A percentile compares a stretch with the other conserved stretches of the same genome.
These are phyloP conservation scores for Perdix hodgsoniae DNA, from an alignment of 2,797 vertebrate genomes.

Conservation along the genomic window DNA sequence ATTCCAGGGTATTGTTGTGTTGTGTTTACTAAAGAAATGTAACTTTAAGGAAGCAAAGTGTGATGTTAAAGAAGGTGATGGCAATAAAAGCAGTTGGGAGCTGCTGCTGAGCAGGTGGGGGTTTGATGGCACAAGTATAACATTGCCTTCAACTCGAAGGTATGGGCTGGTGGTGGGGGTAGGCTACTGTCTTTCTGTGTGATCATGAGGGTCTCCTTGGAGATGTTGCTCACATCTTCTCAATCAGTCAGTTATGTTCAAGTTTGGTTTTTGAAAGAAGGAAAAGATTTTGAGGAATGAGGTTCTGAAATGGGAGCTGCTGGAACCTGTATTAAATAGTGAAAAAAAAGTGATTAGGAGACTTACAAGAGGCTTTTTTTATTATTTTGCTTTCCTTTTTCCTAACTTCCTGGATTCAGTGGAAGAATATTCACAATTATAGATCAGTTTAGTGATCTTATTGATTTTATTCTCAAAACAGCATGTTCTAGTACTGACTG, in stretches of 20 bases:
- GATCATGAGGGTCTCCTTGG: rapidly evolving
- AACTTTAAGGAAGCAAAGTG: not conserved
- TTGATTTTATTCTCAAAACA: not conserved
- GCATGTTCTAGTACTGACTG: not conserved
- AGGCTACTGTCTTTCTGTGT: not conserved
- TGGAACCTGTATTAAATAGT: not conserved
- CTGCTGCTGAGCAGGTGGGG: not conserved
- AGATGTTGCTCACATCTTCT: not conserved
- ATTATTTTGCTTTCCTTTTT: not conserved
- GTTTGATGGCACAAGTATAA: not conserved
- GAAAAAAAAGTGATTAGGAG: not conserved
- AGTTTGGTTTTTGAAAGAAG: not conserved
- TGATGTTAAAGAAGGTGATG: not conserved
- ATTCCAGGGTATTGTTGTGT: not conserved
- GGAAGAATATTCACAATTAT: rapidly evolving
- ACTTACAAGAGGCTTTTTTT: not conserved
- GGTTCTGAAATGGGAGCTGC: not conserved
- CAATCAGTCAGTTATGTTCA: rapidly evolving
- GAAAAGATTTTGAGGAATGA: not conserved
- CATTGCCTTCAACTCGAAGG: not conserved
- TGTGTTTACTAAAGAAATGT: not conserved
- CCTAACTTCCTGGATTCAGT: not conserved
- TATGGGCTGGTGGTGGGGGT: not conserved
- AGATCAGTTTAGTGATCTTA: not conserved
- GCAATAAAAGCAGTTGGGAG: not conserved